Conservation (phyloP, 2,888 invertebrate species). For the Creontiades dilutus region DNA sequence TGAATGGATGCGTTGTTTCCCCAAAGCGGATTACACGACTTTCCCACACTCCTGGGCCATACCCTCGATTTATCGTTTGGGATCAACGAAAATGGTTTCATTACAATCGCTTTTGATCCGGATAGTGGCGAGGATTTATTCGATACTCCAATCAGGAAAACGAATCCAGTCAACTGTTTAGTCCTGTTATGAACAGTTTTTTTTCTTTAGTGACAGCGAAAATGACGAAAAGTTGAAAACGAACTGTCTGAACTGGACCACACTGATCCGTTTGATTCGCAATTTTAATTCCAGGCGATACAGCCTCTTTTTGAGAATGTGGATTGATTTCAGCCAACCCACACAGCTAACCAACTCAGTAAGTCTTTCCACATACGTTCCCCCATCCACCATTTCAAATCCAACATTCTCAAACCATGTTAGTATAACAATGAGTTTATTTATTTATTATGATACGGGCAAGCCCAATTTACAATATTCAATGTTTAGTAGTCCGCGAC, state of each 20-base stretch:
- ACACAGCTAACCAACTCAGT: too few species aligned
- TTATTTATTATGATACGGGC: too few species aligned
- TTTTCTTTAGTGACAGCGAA: not conserved
- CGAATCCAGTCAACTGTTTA: conserved; percentile 56
- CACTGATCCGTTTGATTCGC: conserved; percentile 49
- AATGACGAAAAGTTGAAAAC: conserved; percentile 13
- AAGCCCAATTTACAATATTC: too few species aligned
- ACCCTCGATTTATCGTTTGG: conserved; percentile 60
- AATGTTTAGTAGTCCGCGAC: too few species aligned
- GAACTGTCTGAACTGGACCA: not conserved
- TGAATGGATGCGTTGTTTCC: conserved; percentile 69
- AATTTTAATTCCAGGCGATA: conserved; percentile 73
- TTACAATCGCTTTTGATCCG: conserved; percentile 67
- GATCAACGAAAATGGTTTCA: conserved; percentile 73
- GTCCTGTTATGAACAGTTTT: not conserved
- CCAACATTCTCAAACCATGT: too few species aligned
- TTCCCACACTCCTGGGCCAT: not conserved
- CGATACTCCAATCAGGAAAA: conserved; percentile 68
- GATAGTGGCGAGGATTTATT: conserved; percentile 66
- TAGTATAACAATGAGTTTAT: too few species aligned
- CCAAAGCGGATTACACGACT: conserved; percentile 64
- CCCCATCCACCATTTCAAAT: too few species aligned
- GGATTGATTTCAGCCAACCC: not conserved
- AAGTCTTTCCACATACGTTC: too few species aligned
- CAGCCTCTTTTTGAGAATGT: conserved; percentile 52